Base-by-base conservation (phyloP, 2,113 vertebrate species). In the Melanerpes formicivorus region DNA sequence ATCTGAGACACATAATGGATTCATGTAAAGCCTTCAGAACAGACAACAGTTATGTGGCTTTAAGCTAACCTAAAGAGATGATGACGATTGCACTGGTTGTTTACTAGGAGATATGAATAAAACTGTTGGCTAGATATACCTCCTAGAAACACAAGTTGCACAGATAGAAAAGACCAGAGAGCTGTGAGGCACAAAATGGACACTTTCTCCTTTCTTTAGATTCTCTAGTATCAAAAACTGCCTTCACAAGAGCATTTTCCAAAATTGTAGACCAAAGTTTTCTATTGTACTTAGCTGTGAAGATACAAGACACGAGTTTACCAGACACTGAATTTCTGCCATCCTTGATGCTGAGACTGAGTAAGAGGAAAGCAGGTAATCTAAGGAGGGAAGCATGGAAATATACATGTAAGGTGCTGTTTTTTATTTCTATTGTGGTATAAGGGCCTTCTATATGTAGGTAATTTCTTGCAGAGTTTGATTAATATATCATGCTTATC, bases 391-490 rank as follows among this genome's bases (percentile, higher is more conserved):
- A 52, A 81, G 46, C 26, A 48, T 46, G 50, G 50, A 29, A 17
- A 5, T 77, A 77, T 58, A 62, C 19, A 9, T 84, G 58, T 73
- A 74, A 79, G 80, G 80, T 93, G 88, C 93, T 94, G 76, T 76
- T 90, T 59, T 59, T 23, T 78, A 76, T 93, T 92, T 87, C 48
- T 90, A 5, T 64, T 88, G 69, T 93, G 80, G 40, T 80, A 37
- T 71, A 69, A 64, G 21, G 52, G 67, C 69, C 50, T 93, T 94
- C 90, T 94, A 64, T 89, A 85, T 72, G 42, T 72, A 80, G 25
- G n/a, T 93, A 1, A 72, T 46, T 87, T 92, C 55, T 94, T 79
- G 42, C 22, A 7, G 69, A 71, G 46, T 91, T 91, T 92, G 21
- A 77, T 60, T 81, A 84, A 81, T 66, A 58, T 34, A 52, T 91